These are phyloP conservation scores for Pristionchus japonicus DNA, from an alignment of 2,888 invertebrate genomes.

Conservation along the genomic window DNA sequence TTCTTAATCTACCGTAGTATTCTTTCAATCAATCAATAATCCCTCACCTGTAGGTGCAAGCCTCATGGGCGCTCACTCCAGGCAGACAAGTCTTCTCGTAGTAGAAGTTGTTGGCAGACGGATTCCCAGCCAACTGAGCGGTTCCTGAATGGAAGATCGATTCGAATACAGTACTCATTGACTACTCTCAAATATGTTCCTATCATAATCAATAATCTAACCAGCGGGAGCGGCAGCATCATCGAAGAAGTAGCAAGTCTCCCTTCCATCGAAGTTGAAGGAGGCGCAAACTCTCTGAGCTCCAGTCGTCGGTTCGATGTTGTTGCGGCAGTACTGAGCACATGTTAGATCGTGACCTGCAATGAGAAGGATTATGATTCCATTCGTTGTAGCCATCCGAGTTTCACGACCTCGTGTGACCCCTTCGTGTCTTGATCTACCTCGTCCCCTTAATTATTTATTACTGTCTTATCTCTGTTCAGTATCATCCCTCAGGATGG, in stretches of 20 bases:
- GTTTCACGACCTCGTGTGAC: neutral
- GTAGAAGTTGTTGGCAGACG: conserved; percentile 75
- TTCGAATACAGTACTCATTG: neutral
- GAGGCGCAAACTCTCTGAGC: conserved; percentile 75
- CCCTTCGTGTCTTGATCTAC: neutral
- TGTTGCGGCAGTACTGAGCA: conserved; percentile 75
- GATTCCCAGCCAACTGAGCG: conserved; percentile 73
- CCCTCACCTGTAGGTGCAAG: conserved; percentile 72
- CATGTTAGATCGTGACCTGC: conserved; percentile 74
- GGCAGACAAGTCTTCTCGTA: conserved; percentile 76
- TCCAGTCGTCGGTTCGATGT: conserved; percentile 75
- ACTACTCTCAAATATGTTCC: neutral
- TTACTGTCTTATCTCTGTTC: neutral
- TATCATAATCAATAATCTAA: neutral
- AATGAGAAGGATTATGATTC: too few relatives aligned
- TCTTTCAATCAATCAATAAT: neutral
- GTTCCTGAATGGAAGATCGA: conserved; percentile 60
- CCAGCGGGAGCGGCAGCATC: conserved; percentile 74
- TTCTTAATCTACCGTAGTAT: neutral
- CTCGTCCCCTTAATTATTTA: neutral
- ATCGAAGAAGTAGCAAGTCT: conserved; percentile 76
- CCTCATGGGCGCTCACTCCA: conserved; percentile 74
- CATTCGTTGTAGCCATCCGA: too few relatives aligned
- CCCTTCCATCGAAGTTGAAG: conserved; percentile 75
- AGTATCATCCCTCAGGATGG: neutral